Evolutionary conservation across 2,888 invertebrate species (phyloP).

Genomic region (Drosophila neoperkinsi): DNA sequence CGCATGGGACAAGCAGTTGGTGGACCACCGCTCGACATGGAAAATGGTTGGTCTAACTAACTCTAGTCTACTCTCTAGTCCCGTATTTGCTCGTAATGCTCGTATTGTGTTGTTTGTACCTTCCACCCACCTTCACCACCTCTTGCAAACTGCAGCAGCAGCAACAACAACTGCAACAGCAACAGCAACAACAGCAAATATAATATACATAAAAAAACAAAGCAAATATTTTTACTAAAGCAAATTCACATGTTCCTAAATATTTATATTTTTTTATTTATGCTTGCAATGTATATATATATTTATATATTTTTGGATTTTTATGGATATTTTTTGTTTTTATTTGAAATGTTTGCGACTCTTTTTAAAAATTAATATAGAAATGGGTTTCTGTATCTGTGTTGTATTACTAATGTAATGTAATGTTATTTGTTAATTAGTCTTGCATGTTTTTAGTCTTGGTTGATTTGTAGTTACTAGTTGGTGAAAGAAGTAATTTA

Average conservation of each 20-base stretch:
- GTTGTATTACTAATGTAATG: neutral
- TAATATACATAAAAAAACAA: constrained; percentile 4
- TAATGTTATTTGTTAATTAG: neutral
- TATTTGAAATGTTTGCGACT: neutral
- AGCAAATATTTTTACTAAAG: constrained; percentile 37
- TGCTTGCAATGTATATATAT: constrained; percentile 3
- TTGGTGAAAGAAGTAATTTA: neutral
- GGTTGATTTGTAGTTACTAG: constrained; percentile 3
- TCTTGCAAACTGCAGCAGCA: constrained; percentile 34
- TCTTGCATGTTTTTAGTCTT: constrained; percentile 1
- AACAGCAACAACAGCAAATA: constrained; percentile 9
- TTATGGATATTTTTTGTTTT: neutral
- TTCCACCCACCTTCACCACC: constrained; percentile 40
- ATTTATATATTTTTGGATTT: neutral
- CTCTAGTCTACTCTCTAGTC: constrained; percentile 18
- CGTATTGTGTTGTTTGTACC: constrained; percentile 42
- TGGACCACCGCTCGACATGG: constrained; percentile 95
- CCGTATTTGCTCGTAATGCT: constrained; percentile 45
- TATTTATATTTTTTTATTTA: constrained; percentile 5
- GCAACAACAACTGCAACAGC: constrained; percentile 22
- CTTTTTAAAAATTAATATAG: neutral
- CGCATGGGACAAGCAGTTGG: constrained; percentile 90
- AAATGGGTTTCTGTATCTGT: neutral
- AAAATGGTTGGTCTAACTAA: constrained; percentile 90
- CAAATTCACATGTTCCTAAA: constrained; percentile 40